Conservation (phyloP, 2,888 invertebrate species). For the Amphipoea lucens region DNA sequence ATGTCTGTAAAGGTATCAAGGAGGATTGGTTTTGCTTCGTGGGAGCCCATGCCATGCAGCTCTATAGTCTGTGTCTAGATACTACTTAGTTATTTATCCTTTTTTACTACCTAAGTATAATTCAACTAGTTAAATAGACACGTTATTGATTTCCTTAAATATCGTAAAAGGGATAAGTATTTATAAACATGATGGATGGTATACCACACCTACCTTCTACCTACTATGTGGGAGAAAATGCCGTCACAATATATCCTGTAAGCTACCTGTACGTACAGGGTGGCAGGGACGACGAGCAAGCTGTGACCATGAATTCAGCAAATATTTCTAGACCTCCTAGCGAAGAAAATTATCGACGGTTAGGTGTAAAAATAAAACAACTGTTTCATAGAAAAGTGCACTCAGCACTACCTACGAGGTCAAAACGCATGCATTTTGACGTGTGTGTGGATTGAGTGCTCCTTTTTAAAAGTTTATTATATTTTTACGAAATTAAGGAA, state of each 20-base stretch:
- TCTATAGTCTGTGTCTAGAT: not conserved
- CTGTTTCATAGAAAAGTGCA: too few species aligned
- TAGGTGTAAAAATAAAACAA: too few species aligned
- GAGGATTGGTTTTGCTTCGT: constrained; percentile 69
- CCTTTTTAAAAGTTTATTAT: too few species aligned
- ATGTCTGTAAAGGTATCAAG: constrained; percentile 75
- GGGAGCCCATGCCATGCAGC: constrained; percentile 14
- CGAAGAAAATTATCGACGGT: too few species aligned
- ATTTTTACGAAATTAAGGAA: too few species aligned
- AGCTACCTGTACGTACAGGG: not conserved
- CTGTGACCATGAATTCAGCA: too few species aligned
- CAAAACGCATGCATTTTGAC: too few species aligned
- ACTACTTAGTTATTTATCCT: constrained; percentile 3
- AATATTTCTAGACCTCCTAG: too few species aligned
- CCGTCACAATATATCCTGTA: not conserved
- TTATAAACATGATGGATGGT: not conserved
- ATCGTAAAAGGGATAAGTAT: constrained; percentile 1
- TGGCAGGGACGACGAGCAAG: not conserved
- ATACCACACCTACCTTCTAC: not conserved
- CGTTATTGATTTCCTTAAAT: not conserved
- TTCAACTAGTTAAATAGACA: not conserved
- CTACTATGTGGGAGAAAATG: not conserved
- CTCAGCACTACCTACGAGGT: too few species aligned
- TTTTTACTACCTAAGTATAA: not conserved
- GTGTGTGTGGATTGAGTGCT: too few species aligned